These are phyloP conservation scores for Leptarthrus brevirostris DNA, from an alignment of 2,888 invertebrate species.

Conservation along the genomic window DNA sequence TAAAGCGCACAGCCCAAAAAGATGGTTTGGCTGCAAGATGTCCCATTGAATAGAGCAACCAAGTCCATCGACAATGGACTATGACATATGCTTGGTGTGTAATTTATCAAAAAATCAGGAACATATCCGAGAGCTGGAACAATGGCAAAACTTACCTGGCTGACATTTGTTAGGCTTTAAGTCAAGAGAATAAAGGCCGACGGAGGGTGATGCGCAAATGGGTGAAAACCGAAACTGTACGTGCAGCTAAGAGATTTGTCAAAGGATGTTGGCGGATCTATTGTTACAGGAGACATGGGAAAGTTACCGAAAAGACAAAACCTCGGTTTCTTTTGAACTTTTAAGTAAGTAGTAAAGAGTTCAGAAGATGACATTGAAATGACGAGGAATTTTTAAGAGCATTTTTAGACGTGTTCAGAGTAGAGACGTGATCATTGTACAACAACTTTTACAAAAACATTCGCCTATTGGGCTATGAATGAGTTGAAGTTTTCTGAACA, in stretches of 20 bases:
- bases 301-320: slow-evolving; percentile 49
- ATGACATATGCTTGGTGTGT: slow-evolving; percentile 51
- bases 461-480: slow-evolving; percentile 8
- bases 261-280: slow-evolving; percentile 50
- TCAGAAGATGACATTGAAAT: slow-evolving; percentile 18
- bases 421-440: slow-evolving; percentile 25
- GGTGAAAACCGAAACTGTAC: slow-evolving; percentile 44
- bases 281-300: slow-evolving; percentile 31
- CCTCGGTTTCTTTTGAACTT: slow-evolving; percentile 53
- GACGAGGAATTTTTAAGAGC: slow-evolving; percentile 36
- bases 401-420: slow-evolving; percentile 24
- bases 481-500: not conserved
- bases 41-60: slow-evolving; percentile 28
- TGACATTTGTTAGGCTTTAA: slow-evolving; percentile 52
- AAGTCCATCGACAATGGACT: slow-evolving; percentile 36
- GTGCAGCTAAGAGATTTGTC: slow-evolving; percentile 50
- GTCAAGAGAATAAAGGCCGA: slow-evolving; percentile 48
- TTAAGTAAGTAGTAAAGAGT: slow-evolving; percentile 32
- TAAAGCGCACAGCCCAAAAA: slow-evolving; percentile 41
- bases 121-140: slow-evolving; percentile 52
- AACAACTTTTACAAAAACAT: not conserved
- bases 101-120: slow-evolving; percentile 53
- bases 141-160: slow-evolving; percentile 51
- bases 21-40: slow-evolving; percentile 40
- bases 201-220: slow-evolving; percentile 45